A percentile compares a stretch with the other conserved stretches of the same genome.
Evolutionary conservation across 2,888 invertebrate genomes (phyloP).

Genomic region (Sturmia bella): DNA sequence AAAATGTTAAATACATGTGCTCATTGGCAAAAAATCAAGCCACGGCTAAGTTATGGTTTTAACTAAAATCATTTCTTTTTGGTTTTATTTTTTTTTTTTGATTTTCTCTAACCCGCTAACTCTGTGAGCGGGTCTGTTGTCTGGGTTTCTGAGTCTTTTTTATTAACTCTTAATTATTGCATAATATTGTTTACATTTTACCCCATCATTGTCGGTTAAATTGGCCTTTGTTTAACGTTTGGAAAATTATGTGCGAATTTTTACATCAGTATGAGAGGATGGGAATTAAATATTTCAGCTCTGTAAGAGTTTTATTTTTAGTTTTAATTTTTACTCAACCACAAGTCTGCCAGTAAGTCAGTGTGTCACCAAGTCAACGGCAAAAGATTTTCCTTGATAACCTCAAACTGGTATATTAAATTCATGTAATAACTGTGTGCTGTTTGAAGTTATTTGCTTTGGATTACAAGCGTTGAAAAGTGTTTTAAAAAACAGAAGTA

Average conservation of each 20-base stretch:
- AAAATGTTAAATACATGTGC: constrained; percentile 24
- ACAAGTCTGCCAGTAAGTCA: constrained; percentile 52
- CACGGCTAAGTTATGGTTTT: constrained; percentile 13
- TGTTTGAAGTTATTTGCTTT: neutral
- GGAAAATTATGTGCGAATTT: constrained; percentile 66
- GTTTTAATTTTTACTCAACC: neutral
- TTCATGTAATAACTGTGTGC: neutral
- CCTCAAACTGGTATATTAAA: constrained; percentile 47
- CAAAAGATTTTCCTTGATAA: constrained; percentile 60
- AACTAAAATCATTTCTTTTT: constrained; percentile 4
- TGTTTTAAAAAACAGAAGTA: constrained; percentile 3
- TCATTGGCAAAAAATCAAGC: neutral
- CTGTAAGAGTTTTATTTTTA: neutral
- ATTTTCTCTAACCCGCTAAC: too few species aligned
- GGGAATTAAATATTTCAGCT: constrained; percentile 11
- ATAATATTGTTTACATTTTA: constrained; percentile 38
- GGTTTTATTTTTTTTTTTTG: neutral
- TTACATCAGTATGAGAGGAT: constrained; percentile 37
- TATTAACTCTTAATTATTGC: constrained; percentile 41
- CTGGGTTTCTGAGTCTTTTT: neutral
- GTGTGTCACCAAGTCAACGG: constrained; percentile 64
- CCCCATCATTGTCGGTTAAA: constrained; percentile 56
- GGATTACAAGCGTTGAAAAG: neutral
- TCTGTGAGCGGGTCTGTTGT: neutral
- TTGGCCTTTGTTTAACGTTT: constrained; percentile 61